Evolutionary conservation across 2,797 vertebrate species (phyloP), one percentile per base, ranked within the genome.

Genomic region (Discoglossus pictus): DNA sequence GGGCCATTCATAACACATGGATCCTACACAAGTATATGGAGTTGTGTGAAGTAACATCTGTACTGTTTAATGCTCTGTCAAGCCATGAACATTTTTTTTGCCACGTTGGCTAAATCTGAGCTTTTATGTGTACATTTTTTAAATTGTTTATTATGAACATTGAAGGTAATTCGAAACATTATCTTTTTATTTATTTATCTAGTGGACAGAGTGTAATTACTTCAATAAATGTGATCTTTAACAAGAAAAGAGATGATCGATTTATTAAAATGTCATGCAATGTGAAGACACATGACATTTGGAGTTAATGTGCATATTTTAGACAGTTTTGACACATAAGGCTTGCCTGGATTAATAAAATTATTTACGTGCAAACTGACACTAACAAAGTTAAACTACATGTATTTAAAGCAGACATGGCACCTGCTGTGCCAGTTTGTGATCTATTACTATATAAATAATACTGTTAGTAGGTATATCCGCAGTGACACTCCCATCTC

Each of bases 41-140:
- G 34, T 36, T 48, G 42, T 48, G 50, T 56, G 51, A 15, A 36
- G 52, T 56, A 71, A 71, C 68, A 64, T 56, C 68, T 71, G 61
- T 58, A 70, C 43, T 62, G 61, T 39, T 70, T 63, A 70, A 70
- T 61, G 67, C 34, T 70, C 59, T 55, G 51, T 63, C 59, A 62
- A 27, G 43, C 43, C 31, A 64, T 64, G 46, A n/a, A 51, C 35
- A 47, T 20, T 56, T 71, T n/a, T n/a, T 70, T 44, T 51, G 60
- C 53, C 31, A 52, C 36, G 51, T 27, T 42, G 23, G 59, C 65
- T 59, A 25, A 67, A 50, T 59, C 42, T 9, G 42, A 6, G 21
- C 46, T 51, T 40, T 52, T 40, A 56, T 3, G 24, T 69, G 58
- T 20, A 48, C 56, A 17, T 4, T 4, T 8, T 31, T 31, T 31